A percentile compares a stretch with the other conserved stretches of the same genome.
Evolutionary conservation across 2,797 vertebrate genomes (phyloP).

Genomic region (Mus spretus): DNA sequence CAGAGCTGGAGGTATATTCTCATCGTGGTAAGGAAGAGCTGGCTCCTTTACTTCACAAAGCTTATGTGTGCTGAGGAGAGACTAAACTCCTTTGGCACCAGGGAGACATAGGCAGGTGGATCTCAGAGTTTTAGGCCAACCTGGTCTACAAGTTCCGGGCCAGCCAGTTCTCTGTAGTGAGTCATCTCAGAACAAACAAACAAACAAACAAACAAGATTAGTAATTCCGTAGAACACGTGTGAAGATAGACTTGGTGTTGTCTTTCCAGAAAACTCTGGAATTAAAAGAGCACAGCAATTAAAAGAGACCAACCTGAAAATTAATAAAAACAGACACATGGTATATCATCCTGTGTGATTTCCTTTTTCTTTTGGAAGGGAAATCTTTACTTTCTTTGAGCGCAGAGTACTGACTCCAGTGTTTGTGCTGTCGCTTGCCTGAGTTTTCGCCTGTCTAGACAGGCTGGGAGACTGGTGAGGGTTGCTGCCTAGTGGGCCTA

Average conservation of each 20-base stretch:
- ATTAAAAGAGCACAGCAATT: neutral
- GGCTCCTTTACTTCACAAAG: neutral
- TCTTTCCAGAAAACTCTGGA: constrained; percentile 23
- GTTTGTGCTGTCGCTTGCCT: rapidly evolving
- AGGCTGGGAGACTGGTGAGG: neutral
- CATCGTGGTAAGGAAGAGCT: neutral
- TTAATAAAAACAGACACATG: neutral
- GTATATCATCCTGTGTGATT: neutral
- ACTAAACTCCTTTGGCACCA: neutral
- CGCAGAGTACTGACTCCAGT: neutral
- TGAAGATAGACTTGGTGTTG: neutral
- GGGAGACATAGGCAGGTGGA: neutral
- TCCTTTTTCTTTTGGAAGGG: neutral
- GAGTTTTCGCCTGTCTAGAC: neutral
- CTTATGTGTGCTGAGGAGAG: neutral
- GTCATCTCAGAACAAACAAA: neutral
- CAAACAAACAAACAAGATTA: neutral
- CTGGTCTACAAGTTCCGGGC: neutral
- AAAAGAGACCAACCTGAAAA: neutral
- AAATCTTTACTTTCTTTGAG: neutral
- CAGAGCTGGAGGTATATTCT: neutral
- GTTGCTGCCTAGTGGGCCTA: neutral
- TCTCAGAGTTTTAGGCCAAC: neutral
- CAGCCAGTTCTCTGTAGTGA: neutral
- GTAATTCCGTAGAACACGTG: neutral